phyloP scores from a whole-genome alignment of 2,113 vertebrate genomes.

The Syrrhaptes paradoxus region DNA sequence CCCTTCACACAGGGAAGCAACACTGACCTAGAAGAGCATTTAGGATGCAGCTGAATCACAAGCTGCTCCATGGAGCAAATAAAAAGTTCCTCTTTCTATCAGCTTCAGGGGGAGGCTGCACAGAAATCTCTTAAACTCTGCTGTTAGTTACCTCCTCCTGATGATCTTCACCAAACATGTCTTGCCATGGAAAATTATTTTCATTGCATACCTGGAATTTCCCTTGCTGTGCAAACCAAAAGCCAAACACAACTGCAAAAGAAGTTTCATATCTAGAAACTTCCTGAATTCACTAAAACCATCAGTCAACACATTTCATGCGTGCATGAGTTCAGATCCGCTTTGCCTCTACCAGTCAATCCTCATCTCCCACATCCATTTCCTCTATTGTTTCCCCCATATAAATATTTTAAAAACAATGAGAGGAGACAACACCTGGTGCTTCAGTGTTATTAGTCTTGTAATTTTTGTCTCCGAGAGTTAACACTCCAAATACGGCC shows the following conservation, averaged over 20 bases:
- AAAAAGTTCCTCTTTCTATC: background rate
- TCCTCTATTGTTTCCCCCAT: background rate
- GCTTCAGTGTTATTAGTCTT: background rate
- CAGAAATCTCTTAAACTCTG: background rate
- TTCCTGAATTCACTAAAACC: background rate
- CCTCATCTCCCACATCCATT: background rate
- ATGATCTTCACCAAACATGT: background rate
- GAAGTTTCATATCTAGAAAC: background rate
- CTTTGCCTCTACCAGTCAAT: background rate
- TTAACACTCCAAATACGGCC: background rate
- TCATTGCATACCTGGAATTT: background rate
- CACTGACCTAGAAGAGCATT: background rate
- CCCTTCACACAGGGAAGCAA: background rate
- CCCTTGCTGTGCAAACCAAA: background rate
- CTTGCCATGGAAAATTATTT: background rate
- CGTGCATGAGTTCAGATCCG: background rate
- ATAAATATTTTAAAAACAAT: background rate
- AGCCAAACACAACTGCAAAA: background rate
- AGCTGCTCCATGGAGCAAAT: background rate
- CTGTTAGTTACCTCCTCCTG: background rate
- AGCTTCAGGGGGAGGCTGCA: background rate
- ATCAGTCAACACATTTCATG: background rate
- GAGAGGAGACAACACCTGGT: background rate
- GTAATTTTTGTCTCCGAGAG: background rate
- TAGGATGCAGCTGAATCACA: background rate